phyloP scores from a whole-genome alignment of 2,888 invertebrate genomes.

The Cephus pulcher region DNA sequence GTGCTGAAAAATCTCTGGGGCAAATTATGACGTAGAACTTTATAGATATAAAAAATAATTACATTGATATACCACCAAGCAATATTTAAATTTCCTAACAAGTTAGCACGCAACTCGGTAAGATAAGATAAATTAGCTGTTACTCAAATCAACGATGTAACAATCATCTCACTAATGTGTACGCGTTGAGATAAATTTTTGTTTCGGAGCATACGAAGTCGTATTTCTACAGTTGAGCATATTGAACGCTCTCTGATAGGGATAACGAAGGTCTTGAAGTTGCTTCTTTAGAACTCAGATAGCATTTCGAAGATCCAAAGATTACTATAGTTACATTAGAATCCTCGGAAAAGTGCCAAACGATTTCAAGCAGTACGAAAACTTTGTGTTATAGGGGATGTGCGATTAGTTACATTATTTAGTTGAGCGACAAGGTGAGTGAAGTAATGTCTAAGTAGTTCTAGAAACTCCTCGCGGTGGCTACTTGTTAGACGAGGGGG shows the following conservation, averaged over 20 bases:
- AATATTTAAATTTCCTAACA: background rate
- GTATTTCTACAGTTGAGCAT: background rate
- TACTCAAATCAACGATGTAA: background rate
- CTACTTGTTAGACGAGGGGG: conserved; percentile 10
- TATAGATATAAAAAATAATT: background rate
- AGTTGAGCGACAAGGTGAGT: conserved; percentile 10
- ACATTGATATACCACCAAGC: background rate
- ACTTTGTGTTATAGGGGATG: background rate
- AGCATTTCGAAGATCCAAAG: background rate
- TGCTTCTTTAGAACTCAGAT: background rate
- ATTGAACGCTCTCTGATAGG: background rate
- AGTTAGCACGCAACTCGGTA: too few species aligned
- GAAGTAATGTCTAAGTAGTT: conserved; percentile 32
- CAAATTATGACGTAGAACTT: background rate
- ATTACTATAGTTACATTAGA: background rate
- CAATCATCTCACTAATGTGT: background rate
- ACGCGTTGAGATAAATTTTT: background rate
- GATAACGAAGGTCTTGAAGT: background rate
- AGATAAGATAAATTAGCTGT: background rate
- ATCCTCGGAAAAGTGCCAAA: background rate
- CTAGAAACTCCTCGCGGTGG: conserved; percentile 33
- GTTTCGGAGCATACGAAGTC: background rate
- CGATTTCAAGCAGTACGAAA: background rate
- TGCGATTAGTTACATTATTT: conserved; percentile 14
- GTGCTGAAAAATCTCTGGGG: background rate